Evolutionary conservation across 1,140 invertebrate genomes (phyloP), one percentile per base, ranked within the genome.

Genomic region (Hyles vespertilio): DNA sequence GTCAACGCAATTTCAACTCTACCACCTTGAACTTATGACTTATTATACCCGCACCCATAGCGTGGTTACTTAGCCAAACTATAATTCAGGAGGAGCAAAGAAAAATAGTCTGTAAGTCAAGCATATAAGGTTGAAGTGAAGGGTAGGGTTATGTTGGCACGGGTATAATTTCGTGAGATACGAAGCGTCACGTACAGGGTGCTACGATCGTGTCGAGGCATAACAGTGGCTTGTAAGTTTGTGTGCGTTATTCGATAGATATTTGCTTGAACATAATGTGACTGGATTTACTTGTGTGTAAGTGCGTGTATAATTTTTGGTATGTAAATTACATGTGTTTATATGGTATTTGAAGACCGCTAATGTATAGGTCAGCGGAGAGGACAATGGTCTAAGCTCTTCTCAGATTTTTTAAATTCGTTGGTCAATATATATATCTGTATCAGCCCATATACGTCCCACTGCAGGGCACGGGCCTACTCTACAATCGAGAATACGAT

Each of bases 201-300:
- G 59, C 54, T 51, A 58, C 32, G 56, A 53, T 55, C 63, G 59
- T 65, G 63, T 65, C 56, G 36, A 7, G 49, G 63, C 58, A 65
- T 65, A 65, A 65, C 58, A 65, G 58, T 51, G 49, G 58, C 59
- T 58, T 65, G 63, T 61, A 58, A 65, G 58, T 58, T 57, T 50
- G 58, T 60, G 45, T 53, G 45, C 49, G 51, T 58, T 56, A 59
- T 52, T 56, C 58, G 46, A 54, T 58, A 61, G 59, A 49, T 61
- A 57, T 57, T 61, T 57, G 49, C 55, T 40, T 33, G 43, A 55
- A 50, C 22, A 55, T 60, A 60, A 55, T 56, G 36, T 40, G 52
- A 34, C 33, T 56, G 40, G 53, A 47, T 60, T 60, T 54, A 52
- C 11, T 8, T 6, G 51, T 40, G 8, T 40, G 10, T 11, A n/a